Evolutionary conservation across 2,113 vertebrate genomes (phyloP).

Genomic region (Peucedramus taeniatus): DNA sequence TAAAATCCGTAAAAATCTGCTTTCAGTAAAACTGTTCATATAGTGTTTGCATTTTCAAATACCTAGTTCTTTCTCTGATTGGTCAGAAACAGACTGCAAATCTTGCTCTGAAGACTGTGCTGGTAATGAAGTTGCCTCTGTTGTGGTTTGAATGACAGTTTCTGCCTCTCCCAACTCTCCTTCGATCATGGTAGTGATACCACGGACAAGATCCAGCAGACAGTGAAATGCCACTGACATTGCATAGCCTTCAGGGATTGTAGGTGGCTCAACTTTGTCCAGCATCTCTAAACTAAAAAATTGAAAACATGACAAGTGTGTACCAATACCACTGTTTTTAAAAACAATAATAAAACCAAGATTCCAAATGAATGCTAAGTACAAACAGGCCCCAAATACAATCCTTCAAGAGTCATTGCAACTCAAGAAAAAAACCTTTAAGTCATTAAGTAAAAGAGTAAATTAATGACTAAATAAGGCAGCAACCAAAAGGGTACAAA

Average conservation of each 20-base stretch:
- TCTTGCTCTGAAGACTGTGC: constrained; percentile 66
- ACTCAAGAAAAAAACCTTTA: neutral
- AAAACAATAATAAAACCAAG: neutral
- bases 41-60: constrained; percentile 11
- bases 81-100: constrained; percentile 67
- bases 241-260: constrained; percentile 96
- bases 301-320: neutral
- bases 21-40: neutral
- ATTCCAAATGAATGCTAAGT: neutral
- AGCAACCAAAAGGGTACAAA: neutral
- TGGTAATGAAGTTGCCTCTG: constrained; percentile 64
- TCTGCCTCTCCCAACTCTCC: constrained; percentile 82
- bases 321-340: neutral
- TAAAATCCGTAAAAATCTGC: neutral
- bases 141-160: constrained; percentile 49
- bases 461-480: neutral
- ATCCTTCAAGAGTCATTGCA: neutral
- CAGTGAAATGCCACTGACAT: constrained; percentile 98
- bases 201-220: constrained; percentile 93
- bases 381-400: neutral
- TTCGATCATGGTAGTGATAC: constrained; percentile 96
- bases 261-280: constrained; percentile 97
- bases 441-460: neutral
- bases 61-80: constrained; percentile 81
- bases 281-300: constrained; percentile 91